Conservation (phyloP, 2,797 vertebrate genomes). For the Phyllotis vaccarum region DNA sequence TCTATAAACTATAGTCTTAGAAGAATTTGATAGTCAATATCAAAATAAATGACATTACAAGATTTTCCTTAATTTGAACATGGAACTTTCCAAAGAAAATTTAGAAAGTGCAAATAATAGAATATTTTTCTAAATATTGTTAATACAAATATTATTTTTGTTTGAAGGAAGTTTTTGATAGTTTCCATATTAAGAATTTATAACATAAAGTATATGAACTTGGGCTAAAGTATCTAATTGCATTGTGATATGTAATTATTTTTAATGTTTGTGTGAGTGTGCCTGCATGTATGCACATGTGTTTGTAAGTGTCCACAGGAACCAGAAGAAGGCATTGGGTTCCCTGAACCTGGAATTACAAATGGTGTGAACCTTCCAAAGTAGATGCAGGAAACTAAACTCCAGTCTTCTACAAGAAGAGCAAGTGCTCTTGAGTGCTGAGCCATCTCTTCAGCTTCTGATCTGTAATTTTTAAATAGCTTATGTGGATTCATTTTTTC, state of each 20-base stretch:
- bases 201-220: slow-evolving; percentile 24
- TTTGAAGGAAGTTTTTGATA: slow-evolving; percentile 46
- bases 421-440: background rate
- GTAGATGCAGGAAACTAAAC: background rate
- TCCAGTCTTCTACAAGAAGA: background rate
- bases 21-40: slow-evolving; percentile 28
- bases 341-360: too few species aligned
- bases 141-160: slow-evolving; percentile 34
- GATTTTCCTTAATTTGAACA: slow-evolving; percentile 26
- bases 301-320: background rate
- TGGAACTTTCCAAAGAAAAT: slow-evolving; percentile 31
- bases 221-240: slow-evolving; percentile 62
- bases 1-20: slow-evolving; percentile 5
- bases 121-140: background rate
- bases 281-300: background rate
- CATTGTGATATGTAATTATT: background rate
- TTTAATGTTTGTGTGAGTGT: background rate
- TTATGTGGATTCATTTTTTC: slow-evolving; percentile 28
- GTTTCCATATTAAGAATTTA: slow-evolving; percentile 60
- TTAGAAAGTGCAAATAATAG: slow-evolving; percentile 60
- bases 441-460: background rate
- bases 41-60: background rate
- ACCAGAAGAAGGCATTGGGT: background rate
- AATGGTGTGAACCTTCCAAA: background rate
- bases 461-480: slow-evolving; percentile 24